Base-by-base conservation (phyloP, 2,113 vertebrate genomes). In the Limanda limanda region DNA sequence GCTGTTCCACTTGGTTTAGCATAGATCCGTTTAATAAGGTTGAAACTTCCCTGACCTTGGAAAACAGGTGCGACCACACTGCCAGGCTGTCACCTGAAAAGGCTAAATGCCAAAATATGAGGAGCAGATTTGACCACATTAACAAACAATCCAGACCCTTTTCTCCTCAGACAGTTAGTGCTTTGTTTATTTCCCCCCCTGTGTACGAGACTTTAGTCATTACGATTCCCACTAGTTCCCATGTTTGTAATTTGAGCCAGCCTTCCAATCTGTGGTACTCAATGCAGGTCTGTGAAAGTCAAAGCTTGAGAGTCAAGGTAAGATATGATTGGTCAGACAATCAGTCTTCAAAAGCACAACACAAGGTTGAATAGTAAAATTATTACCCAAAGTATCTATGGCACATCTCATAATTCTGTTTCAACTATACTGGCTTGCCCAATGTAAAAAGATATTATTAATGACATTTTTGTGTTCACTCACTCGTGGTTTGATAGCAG, bases 1-100 rank as follows among this genome's bases (percentile, higher is more conserved):
- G 65, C 56, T 13, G 62, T 80, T 80, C 59, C 60, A 80, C 54
- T 71, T 81, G 68, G 62, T 71, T 76, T 72, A 79, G 54, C 57
- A 47, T n/a, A 9, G 8, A 65, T 54, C 40, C 42, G 35, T 66
- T 13, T 62, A 79, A 73, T 20, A 20, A 17, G 18, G 48, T 51
- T 51, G 1, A 54, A 20, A 54, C 51, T 54, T 21, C 4, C n/a
- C 10, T n/a, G 51, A 54, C 51, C 51, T 54, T 54, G 51, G 51
- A n/a, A 11, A 54, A 54, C 51, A 54, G 51, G 18, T 54, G 51
- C 3, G 51, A n/a, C 20, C 18, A 54, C 51, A n/a, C 7, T 11
- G 51, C 51, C 51, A 54, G 18, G 51, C 51, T 54, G 51, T 54
- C 51, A n/a, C 4, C 40, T 8, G 20, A 6, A n/a, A 7, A 18